Base-by-base conservation (phyloP, 1,140 invertebrate species). In the Drosophila ficusphila region DNA sequence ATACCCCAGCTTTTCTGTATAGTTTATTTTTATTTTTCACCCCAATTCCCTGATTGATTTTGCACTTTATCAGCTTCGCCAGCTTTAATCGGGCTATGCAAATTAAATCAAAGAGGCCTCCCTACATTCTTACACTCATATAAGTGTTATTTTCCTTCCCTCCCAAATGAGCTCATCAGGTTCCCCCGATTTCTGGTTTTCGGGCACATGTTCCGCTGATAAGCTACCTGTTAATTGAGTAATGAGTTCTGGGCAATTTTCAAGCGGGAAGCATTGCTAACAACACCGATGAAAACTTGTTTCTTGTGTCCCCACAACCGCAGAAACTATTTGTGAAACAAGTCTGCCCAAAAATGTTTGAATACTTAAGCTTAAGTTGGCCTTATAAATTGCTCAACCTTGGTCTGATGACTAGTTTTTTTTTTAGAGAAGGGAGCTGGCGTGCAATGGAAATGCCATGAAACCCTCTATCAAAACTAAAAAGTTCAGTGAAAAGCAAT, bases 1-100 rank as follows among this genome's bases (percentile, higher is more conserved):
- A 9, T 48, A 3, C 41, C 53, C 19, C 8, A 12, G 16, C 41
- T 64, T 23, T 53, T 19, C 58, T 57, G 48, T 46, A 31, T 34
- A 29, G 68, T 86, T 78, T 86, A 77, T 78, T 78, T 88, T 82
- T 81, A 70, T 70, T 60, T 44, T 27, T 47, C 60, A 73, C 51
- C 78, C 47, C 48, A 41, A 48, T 62, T 48, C 29, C 29, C 38
- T 54, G 82, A 88, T 88, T 88, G 82, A 88, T 88, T 88, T 88
- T 88, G 82, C 82, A 88, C 70, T 88, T 88, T 77, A 82, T 82
- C 75, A 88, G 82, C 82, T 88, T 88, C 82, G 14, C 47, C 34
- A 52, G 44, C 46, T 76, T 72, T 72, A 73, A 73, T 71, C 54
- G 56, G 34, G 34, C 44, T 42, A 75, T 67, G 70, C 46, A 65